These are phyloP conservation scores for Enteromius thamalakanensis DNA, from an alignment of 2,797 vertebrate genomes.

Conservation along the genomic window DNA sequence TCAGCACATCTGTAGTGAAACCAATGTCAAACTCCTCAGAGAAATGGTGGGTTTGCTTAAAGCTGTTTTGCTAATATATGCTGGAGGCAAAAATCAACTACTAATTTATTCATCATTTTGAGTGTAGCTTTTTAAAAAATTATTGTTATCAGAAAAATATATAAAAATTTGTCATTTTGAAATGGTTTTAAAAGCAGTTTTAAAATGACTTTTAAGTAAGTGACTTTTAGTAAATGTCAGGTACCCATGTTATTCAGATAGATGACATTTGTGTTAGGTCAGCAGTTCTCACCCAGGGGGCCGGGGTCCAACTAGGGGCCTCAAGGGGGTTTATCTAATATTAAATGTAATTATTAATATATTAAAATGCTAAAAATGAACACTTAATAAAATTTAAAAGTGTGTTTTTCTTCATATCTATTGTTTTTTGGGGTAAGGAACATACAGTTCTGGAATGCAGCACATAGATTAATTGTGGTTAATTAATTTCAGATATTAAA, in stretches of 20 bases:
- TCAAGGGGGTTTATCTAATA: not conserved
- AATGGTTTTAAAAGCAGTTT: not conserved
- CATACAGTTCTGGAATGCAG: not conserved
- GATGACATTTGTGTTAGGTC: not conserved
- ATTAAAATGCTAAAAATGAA: not conserved
- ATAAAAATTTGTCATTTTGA: not conserved
- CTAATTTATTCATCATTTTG: not conserved
- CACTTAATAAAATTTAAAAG: not conserved
- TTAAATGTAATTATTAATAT: not conserved
- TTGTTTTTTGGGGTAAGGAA: not conserved
- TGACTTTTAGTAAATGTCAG: not conserved
- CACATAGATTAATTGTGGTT: not conserved
- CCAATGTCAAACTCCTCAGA: not conserved
- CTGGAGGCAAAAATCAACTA: not conserved
- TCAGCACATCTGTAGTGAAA: not conserved
- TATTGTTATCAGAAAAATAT: not conserved
- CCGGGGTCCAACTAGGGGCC: not conserved
- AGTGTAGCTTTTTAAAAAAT: not conserved
- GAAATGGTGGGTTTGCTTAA: conserved; percentile 26
- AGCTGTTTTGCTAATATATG: not conserved
- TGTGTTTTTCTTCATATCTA: not conserved
- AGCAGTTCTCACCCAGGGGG: not conserved
- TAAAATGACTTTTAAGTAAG: not conserved
- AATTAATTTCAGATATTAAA: not conserved
- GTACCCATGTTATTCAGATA: not conserved